A percentile compares a stretch with the other conserved stretches of the same genome.
Conservation (phyloP, 2,113 vertebrate species). For the Lethenteron camtschaticum region DNA sequence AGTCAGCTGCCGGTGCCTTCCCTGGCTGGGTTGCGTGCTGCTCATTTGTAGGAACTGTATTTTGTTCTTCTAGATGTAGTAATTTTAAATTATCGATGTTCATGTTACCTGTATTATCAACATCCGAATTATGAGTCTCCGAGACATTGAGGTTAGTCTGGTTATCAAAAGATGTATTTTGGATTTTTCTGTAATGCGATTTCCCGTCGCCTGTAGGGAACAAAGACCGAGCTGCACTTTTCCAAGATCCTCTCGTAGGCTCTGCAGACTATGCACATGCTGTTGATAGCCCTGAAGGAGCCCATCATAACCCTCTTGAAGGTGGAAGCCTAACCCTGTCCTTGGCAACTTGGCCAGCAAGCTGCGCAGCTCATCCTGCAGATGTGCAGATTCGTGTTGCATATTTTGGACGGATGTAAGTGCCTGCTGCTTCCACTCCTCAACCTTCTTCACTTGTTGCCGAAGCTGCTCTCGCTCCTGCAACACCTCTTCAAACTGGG, state of each 20-base stretch:
- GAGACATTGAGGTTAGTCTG: too few relatives aligned
- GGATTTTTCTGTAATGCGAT: background rate
- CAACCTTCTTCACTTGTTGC: conserved; percentile 95
- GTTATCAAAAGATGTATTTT: too few relatives aligned
- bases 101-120: too few relatives aligned
- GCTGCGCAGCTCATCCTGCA: conserved; percentile 65
- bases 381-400: conserved; percentile 84
- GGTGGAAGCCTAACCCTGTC: conserved; percentile 53
- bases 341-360: conserved; percentile 49
- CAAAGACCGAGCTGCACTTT: conserved; percentile 71
- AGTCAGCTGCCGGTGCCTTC: too few relatives aligned
- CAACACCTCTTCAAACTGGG: conserved; percentile 82
- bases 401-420: conserved; percentile 91
- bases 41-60: too few relatives aligned
- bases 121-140: too few relatives aligned
- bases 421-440: conserved; percentile 95
- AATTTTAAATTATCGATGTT: too few relatives aligned
- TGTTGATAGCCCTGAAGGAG: conserved; percentile 75
- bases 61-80: too few relatives aligned
- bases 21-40: too few relatives aligned
- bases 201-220: conserved; percentile 15
- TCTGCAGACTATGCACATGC: conserved; percentile 55
- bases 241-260: conserved; percentile 50
- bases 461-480: conserved; percentile 71
- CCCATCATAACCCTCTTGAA: conserved; percentile 60